Evolutionary conservation across 2,888 invertebrate species (phyloP).

Genomic region (Lagria hirta): DNA sequence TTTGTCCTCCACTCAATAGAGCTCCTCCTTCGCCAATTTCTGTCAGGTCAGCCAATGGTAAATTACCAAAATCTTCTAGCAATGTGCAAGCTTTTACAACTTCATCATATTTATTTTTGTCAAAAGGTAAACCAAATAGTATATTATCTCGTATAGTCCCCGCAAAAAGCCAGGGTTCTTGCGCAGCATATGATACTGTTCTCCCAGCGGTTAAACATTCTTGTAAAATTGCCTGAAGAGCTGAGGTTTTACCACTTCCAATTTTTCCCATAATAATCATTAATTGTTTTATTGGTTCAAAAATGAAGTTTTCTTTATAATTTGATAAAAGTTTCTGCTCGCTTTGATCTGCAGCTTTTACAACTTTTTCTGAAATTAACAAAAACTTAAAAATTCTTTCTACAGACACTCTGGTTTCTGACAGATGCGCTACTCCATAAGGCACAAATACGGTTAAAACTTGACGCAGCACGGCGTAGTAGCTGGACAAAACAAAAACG

Average conservation of each 20-base stretch:
- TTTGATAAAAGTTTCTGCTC: conserved; percentile 57
- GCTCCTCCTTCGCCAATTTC: conserved; percentile 66
- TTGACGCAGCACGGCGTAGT: conserved; percentile 70
- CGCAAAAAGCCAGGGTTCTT: conserved; percentile 32
- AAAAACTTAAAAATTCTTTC: conserved; percentile 60
- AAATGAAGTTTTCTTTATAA: conserved; percentile 48
- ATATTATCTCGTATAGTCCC: conserved; percentile 27
- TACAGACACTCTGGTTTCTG: conserved; percentile 57
- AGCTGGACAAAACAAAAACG: conserved; percentile 74
- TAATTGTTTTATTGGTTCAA: conserved; percentile 3
- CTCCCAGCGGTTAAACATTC: conserved; percentile 23
- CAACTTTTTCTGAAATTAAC: conserved; percentile 48
- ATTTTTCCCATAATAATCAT: conserved; percentile 34
- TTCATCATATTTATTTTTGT: conserved; percentile 10
- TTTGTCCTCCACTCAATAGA: conserved; percentile 63
- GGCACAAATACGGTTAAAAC: conserved; percentile 67
- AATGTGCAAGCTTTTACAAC: conserved; percentile 14
- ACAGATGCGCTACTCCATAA: conserved; percentile 65
- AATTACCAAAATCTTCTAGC: conserved; percentile 67
- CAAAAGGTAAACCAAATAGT: conserved; percentile 49
- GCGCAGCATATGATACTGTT: conserved; percentile 23
- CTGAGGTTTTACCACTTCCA: conserved; percentile 30
- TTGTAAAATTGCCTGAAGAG: conserved; percentile 26
- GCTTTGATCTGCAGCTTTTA: conserved; percentile 4
- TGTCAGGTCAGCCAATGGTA: conserved; percentile 73